phyloP scores from a whole-genome alignment of 2,797 vertebrate species.

The Coccyzus lansbergi region DNA sequence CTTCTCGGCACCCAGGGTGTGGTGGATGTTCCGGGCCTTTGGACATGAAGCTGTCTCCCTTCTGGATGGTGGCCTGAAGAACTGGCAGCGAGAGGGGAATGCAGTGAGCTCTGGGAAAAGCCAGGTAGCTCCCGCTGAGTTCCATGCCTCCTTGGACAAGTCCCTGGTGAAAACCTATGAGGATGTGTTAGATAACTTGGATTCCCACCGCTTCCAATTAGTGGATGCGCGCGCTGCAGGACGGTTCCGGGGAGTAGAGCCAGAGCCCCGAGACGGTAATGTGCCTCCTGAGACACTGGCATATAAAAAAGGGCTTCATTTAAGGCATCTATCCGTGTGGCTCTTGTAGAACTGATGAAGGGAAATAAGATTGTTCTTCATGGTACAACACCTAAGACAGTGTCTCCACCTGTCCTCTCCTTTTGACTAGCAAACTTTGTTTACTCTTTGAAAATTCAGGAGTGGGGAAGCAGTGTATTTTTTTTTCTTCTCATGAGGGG shows the following conservation, averaged over 20 bases:
- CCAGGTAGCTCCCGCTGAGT: conserved; percentile 71
- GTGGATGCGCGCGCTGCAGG: conserved; percentile 88
- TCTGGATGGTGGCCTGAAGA: conserved; percentile 89
- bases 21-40: conserved; percentile 97
- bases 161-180: conserved; percentile 86
- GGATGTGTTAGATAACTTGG: conserved; percentile 87
- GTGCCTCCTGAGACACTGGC: neutral
- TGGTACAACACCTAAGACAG: neutral
- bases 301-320: neutral
- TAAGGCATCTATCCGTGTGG: neutral
- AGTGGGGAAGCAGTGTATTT: neutral
- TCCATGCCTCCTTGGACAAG: conserved; percentile 75
- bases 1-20: conserved; percentile 90
- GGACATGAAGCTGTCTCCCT: conserved; percentile 89
- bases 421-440: neutral
- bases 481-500: neutral
- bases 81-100: conserved; percentile 84
- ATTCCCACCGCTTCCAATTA: conserved; percentile 79
- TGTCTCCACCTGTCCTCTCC: neutral
- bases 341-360: neutral
- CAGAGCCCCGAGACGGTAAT: conserved; percentile 91
- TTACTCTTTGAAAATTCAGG: neutral
- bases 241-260: conserved; percentile 86
- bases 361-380: neutral
- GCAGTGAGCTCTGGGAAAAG: conserved; percentile 78